Evolutionary conservation across 2,113 vertebrate species (phyloP).

Genomic region (Phodopus roborovskii): DNA sequence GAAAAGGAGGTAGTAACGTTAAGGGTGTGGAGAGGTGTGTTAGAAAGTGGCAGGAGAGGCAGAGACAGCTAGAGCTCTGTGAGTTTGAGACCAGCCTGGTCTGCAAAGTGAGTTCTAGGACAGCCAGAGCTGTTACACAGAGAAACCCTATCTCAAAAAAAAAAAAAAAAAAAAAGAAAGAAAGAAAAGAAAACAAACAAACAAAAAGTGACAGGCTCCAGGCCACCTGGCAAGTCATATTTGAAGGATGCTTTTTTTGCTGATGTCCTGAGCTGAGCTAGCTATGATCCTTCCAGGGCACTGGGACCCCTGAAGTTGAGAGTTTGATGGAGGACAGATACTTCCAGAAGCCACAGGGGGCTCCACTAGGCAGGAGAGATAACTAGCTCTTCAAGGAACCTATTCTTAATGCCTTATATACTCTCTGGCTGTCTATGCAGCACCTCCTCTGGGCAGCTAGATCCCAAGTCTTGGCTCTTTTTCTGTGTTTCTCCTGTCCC

Average conservation of each 20-base stretch:
- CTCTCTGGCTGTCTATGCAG: conserved; percentile 50
- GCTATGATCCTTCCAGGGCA: neutral
- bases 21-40: neutral
- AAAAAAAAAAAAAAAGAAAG: neutral
- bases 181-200: too few relatives aligned
- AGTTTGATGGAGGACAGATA: neutral
- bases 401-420: neutral
- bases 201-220: neutral
- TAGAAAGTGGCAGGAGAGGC: neutral
- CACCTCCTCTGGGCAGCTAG: conserved; percentile 20
- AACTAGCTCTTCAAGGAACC: neutral
- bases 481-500: conserved; percentile 68
- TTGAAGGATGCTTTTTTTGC: neutral
- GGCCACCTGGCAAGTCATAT: neutral
- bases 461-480: conserved; percentile 8
- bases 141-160: neutral
- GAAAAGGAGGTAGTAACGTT: accelerated
- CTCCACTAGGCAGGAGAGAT: neutral
- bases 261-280: neutral
- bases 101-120: neutral
- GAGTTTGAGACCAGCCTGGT: neutral
- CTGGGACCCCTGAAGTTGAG: accelerated
- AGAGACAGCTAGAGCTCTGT: neutral
- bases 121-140: neutral
- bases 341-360: neutral